Percentiles rank a stretch among this genome's conserved stretches.
Conservation (phyloP, 2,797 vertebrate species). For the Acanthiza pusilla region DNA sequence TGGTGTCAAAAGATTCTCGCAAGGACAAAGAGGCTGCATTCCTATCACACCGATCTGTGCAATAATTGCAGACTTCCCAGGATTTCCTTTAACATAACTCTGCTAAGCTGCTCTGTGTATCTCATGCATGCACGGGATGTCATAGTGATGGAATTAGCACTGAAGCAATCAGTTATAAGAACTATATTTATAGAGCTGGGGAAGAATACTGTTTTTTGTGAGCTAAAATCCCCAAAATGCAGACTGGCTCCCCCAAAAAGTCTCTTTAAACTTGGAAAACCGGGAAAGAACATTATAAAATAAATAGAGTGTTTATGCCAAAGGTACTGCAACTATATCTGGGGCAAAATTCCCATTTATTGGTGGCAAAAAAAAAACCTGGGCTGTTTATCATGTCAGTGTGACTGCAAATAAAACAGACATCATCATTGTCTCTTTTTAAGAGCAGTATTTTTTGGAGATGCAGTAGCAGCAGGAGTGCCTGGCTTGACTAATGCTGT, state of each 20-base stretch:
- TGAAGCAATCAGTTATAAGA: background rate
- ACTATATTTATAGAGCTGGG: background rate
- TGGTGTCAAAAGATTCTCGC: background rate
- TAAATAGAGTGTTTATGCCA: background rate
- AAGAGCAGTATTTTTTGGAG: constrained; percentile 37
- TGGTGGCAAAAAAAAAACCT: background rate
- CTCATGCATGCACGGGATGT: background rate
- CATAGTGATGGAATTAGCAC: background rate
- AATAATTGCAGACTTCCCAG: background rate
- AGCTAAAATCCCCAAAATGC: background rate
- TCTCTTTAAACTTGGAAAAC: background rate
- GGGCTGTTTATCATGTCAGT: background rate
- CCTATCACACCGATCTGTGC: background rate
- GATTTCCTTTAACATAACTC: background rate
- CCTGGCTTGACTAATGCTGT: constrained; percentile 51
- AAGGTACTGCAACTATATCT: background rate
- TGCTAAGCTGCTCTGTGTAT: background rate
- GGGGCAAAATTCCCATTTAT: background rate
- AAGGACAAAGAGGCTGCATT: constrained; percentile 47
- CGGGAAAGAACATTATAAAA: background rate
- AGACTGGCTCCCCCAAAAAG: background rate
- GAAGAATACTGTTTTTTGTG: background rate
- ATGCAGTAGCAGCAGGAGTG: constrained; percentile 35
- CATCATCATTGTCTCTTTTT: background rate
- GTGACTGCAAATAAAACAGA: constrained; percentile 6